phyloP scores from a whole-genome alignment of 2,888 invertebrate genomes.

The Synergus itoensis region DNA sequence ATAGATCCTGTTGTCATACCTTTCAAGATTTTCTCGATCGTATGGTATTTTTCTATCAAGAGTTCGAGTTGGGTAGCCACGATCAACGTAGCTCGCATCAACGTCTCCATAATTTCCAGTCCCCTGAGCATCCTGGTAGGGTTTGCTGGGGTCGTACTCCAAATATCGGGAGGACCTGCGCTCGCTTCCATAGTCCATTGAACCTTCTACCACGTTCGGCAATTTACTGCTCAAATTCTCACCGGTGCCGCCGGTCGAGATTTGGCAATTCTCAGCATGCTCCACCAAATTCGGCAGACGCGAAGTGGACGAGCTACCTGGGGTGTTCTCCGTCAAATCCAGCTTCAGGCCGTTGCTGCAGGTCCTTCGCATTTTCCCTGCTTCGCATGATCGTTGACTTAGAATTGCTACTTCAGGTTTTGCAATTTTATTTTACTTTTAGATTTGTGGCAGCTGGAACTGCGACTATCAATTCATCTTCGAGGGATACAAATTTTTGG shows the following conservation, averaged over 20 bases:
- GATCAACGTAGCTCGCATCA: conserved; percentile 43
- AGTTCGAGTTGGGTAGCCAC: conserved; percentile 56
- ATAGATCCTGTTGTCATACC: conserved; percentile 72
- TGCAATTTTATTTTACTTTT: not conserved
- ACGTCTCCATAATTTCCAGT: conserved; percentile 40
- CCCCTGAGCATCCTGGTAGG: conserved; percentile 60
- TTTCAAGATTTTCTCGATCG: conserved; percentile 69
- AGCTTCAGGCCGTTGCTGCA: conserved; percentile 75
- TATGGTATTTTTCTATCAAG: conserved; percentile 68
- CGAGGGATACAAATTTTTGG: not conserved
- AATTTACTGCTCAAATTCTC: conserved; percentile 76
- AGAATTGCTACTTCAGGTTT: conserved; percentile 17
- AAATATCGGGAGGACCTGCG: conserved; percentile 76
- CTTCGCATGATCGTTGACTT: conserved; percentile 73
- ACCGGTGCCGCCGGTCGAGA: conserved; percentile 58
- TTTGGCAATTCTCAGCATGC: conserved; percentile 71
- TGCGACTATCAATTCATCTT: not conserved
- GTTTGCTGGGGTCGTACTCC: conserved; percentile 70
- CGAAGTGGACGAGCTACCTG: conserved; percentile 73
- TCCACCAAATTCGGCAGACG: conserved; percentile 75
- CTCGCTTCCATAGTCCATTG: conserved; percentile 78
- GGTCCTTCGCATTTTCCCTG: conserved; percentile 74
- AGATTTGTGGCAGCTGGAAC: not conserved
- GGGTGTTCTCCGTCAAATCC: conserved; percentile 76
- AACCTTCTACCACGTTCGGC: conserved; percentile 77